Base-by-base conservation (phyloP, 2,797 vertebrate genomes). In the Nyctibius grandis region DNA sequence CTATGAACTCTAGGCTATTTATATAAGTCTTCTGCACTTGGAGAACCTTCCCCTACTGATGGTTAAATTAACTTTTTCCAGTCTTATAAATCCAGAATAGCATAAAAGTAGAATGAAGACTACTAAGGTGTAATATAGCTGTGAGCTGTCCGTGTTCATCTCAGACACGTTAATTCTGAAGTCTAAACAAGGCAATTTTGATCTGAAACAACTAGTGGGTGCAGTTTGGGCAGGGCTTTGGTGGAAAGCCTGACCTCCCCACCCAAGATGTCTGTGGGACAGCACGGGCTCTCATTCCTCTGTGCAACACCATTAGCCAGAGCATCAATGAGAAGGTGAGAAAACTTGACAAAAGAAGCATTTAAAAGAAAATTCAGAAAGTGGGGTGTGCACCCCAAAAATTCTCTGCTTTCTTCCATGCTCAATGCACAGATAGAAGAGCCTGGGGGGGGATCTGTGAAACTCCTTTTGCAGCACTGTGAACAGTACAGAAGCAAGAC, bases 391-490 rank as follows among this genome's bases (percentile, higher is more conserved):
- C 38, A 50, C 69, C 67, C 29, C 44, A 6, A 29, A 89, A 85
- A 54, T 79, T 78, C 53, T 91, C 44, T 65, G 26, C 75, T 91
- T 93, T 93, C 19, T 54, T 93, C 38, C 5, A 14, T 69, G 57
- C 65, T 92, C 47, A 47, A 13, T 44, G 33, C 50, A 64, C 29
- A 74, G 60, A 73, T 38, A 86, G 65, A 75, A 96, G 36, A 83
- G 80, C 48, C 77, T 61, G 31, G 16, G 47, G 26, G 3, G 42
- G 13, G 19, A 70, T 73, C 29, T 76, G 44, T 68, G 88, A 94
- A 91, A 77, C 60, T 93, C 91, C 84, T 96, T 85, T 95, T 95
- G 82, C 90, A 80, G 90, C n/a, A 78, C 95, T 75, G 81, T 92
- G 86, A 95, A 64, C 92, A 88, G 86, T 44, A 75, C 60, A 83